Evolutionary conservation across 1,140 invertebrate species (phyloP), one percentile per base, ranked within the genome.

Genomic region (Dendrolimus punctatus): DNA sequence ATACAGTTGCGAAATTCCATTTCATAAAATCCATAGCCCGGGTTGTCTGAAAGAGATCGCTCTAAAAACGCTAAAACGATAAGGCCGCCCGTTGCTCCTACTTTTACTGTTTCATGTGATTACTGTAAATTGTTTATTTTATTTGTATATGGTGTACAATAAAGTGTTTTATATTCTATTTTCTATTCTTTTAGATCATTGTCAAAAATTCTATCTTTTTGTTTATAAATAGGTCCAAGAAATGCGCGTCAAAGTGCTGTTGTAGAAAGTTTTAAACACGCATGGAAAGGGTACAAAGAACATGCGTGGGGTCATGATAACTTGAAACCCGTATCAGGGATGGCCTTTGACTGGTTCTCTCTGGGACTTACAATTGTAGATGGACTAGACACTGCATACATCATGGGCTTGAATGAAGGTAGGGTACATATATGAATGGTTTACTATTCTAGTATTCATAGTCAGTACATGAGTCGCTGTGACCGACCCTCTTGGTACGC

Each of bases 241-340:
- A 97, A 96, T 81, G 87, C 91, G 23, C 88, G 92, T 8, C 96
- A 98, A 80, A 84, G 88, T 66, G 94, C 94, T 6, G 92, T 99
- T 9, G 92, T 97, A 1, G 90, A 91, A 36, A 96, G 96, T 10
- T 96, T 98, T 66, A 91, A 91, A 68, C 95, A 98, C 87, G 96
- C 97, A 0, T 99, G 97, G 97, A 90, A 88, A 55, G 96, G 95
- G 0, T 99, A 99, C 75, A 95, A 93, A 74, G 91, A 93, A 58
- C 96, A 92, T 87, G 96, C 97, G 5, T 99, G 96, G 96, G 97
- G 97, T 5, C 94, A 97, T 70, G 97, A 99, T 80, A 95, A 98
- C 72, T 87, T 99, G 4, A 95, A 95, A 71, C 97, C 97, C 0
- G 92, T 98, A 42, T 93, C 95, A 4, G 92, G 91, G 58, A 88